Evolutionary conservation across 2,888 invertebrate species (phyloP).

Genomic region (Cataglyphis cursor): DNA sequence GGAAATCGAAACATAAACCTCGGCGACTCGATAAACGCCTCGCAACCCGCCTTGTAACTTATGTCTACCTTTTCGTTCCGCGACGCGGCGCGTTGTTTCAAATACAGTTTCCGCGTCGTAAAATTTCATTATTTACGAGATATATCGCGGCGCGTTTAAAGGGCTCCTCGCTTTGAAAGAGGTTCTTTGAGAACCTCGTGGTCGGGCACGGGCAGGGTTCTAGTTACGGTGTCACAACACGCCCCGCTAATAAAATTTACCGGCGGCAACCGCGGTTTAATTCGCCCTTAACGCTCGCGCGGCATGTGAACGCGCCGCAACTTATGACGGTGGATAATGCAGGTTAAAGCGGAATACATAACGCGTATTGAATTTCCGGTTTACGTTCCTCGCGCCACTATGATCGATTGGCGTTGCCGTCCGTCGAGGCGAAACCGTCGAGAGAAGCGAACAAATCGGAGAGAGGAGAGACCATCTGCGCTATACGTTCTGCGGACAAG

Average conservation of each 20-base stretch:
- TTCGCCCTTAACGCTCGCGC: constrained; percentile 76
- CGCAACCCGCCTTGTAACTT: constrained; percentile 51
- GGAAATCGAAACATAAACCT: constrained; percentile 42
- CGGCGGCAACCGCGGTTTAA: constrained; percentile 71
- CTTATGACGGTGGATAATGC: constrained; percentile 60
- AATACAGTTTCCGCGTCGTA: constrained; percentile 56
- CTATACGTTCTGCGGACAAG: constrained; percentile 36
- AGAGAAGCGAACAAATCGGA: constrained; percentile 47
- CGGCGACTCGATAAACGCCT: constrained; percentile 51
- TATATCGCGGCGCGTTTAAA: constrained; percentile 42
- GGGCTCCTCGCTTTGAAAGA: constrained; percentile 28
- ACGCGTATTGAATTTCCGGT: constrained; percentile 67
- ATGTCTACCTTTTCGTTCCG: constrained; percentile 44
- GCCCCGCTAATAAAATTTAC: constrained; percentile 74
- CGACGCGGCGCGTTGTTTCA: constrained; percentile 45
- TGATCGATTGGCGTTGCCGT: constrained; percentile 68
- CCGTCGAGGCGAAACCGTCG: constrained; percentile 56
- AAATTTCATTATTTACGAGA: constrained; percentile 59
- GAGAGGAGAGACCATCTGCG: constrained; percentile 44
- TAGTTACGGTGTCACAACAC: constrained; percentile 69
- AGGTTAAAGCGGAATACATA: constrained; percentile 67
- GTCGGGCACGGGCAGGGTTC: constrained; percentile 47
- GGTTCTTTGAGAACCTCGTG: constrained; percentile 35
- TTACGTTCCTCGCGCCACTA: constrained; percentile 39
- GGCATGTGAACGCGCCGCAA: constrained; percentile 69